Conservation (phyloP, 2,888 invertebrate genomes). For the Ophion obscuratus region DNA sequence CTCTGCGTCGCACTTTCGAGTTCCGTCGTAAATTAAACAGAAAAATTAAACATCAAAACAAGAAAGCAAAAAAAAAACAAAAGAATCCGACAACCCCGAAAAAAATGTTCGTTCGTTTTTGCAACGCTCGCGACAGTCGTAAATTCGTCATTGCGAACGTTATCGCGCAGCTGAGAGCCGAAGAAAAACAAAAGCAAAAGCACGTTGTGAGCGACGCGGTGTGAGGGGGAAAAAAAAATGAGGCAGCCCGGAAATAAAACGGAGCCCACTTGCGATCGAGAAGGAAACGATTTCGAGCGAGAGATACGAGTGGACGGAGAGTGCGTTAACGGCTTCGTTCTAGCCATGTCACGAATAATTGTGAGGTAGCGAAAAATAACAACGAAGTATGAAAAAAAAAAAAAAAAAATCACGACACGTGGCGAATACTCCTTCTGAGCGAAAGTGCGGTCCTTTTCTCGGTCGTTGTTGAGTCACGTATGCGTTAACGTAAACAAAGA, state of each 20-base stretch:
- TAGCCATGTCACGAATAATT: slow-evolving; percentile 8
- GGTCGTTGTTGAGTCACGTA: slow-evolving; percentile 79
- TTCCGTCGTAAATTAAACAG: slow-evolving; percentile 20
- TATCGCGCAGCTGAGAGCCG: too few species aligned
- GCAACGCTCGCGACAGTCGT: too few species aligned
- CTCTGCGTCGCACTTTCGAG: slow-evolving; percentile 32
- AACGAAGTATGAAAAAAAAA: not conserved
- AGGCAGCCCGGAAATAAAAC: not conserved
- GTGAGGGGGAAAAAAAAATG: not conserved
- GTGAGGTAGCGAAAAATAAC: not conserved
- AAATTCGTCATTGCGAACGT: too few species aligned
- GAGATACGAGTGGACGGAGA: slow-evolving; percentile 46
- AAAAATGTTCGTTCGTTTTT: too few species aligned
- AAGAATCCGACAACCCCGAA: not conserved
- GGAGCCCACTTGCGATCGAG: not conserved
- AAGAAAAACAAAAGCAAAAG: not conserved
- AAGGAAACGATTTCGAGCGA: slow-evolving; percentile 3
- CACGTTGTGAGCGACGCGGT: not conserved
- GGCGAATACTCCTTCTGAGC: slow-evolving; percentile 80
- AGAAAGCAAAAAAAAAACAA: not conserved
- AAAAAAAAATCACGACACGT: slow-evolving; percentile 47
- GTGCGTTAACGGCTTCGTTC: slow-evolving; percentile 15
- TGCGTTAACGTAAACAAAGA: not conserved
- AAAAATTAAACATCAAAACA: not conserved
- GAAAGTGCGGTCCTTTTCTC: slow-evolving; percentile 83